Evolutionary conservation across 2,888 invertebrate genomes (phyloP), one percentile per base, ranked within the genome.

Genomic region (Rhorus exstirpatorius): DNA sequence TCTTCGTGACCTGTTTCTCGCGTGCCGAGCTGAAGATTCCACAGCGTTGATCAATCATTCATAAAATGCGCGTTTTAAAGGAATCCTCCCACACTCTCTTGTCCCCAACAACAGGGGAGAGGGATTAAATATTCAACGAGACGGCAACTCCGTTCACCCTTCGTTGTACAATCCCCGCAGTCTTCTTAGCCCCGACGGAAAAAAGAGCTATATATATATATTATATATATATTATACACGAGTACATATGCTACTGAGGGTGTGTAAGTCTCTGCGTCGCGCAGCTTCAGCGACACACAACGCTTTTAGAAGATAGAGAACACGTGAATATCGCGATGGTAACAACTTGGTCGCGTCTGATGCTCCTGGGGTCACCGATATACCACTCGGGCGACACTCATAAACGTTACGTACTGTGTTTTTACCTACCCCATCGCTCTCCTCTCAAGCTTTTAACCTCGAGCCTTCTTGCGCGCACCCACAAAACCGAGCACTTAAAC

Each of bases 41-140:
- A 2, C 21, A 38, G 41, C 24, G 14, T 55, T 75, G 53, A 85
- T 88, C 87, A 88, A 89, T 89, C 87, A 88, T 88, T 89, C 88
- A 90, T 90, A 89, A 89, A 89, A 90, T 87, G 86, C 87, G 88
- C 87, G 87, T 88, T 88, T 88, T 84, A 87, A 86, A 86, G 87
- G 86, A 86, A 87, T 86, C 87, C 86, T 85, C 85, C 84, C 77
- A 86, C 86, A 84, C 85, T 81, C 82, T 76, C 58, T 44, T 31
- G 80, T 65, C 24, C 38, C 71, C 71, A 55, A 81, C 77, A 84
- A 71, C 77, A n/a, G n/a, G n/a, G n/a, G n/a, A n/a, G n/a, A 44
- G 44, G 79, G 72, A 78, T 90, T 87, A 89, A 90, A 90, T 90
- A 90, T 90, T 90, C 89, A 89, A 76, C 83, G 72, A 75, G 61